Evolutionary conservation across 2,113 vertebrate genomes (phyloP), one percentile per base, ranked within the genome.

Genomic region (Rutilus rutilus): DNA sequence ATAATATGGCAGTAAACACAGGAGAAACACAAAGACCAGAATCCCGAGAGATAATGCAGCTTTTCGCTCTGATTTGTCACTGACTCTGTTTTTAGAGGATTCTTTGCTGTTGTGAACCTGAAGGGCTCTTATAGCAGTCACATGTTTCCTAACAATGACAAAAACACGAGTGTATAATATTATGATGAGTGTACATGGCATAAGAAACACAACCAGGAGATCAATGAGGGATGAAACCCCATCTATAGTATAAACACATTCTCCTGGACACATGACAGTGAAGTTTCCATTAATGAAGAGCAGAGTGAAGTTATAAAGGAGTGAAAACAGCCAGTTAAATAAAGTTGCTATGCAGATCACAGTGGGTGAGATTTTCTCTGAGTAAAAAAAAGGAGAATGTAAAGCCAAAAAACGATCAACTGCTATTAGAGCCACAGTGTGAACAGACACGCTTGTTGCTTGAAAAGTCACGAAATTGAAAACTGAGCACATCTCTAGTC

Each of bases 41-140:
- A 77, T 77, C 7, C 74, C 74, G 0, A 77, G 47, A 2, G 12
- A 7, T 0, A 77, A 12, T 0, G 74, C 74, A 9, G 74, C 74
- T 54, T 77, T 77, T 33, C 85, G 65, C 64, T 92, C 89, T 47
- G 87, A 86, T 85, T 64, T 82, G 6, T 80, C 82, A 3, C 62
- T 62, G 9, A 36, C 9, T 65, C n/a, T 59, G 33, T 19, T 42
- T 73, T 79, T 60, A 36, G 67, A 57, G 52, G 33, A 2, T 42
- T 73, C 42, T 85, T 30, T 74, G 23, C 62, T 15, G 2, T 64
- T 65, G 52, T 82, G 81, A 74, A 39, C 8, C 47, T 84, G 77
- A 23, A 87, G 75, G 8, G 85, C 82, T 79, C 75, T 69, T 52
- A 91, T 96, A 57, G 92, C 93, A 36, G 82, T 85, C 11, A 71